Evolutionary conservation across 2,797 vertebrate species (phyloP).

Genomic region (Coranthus polyacanthus): DNA sequence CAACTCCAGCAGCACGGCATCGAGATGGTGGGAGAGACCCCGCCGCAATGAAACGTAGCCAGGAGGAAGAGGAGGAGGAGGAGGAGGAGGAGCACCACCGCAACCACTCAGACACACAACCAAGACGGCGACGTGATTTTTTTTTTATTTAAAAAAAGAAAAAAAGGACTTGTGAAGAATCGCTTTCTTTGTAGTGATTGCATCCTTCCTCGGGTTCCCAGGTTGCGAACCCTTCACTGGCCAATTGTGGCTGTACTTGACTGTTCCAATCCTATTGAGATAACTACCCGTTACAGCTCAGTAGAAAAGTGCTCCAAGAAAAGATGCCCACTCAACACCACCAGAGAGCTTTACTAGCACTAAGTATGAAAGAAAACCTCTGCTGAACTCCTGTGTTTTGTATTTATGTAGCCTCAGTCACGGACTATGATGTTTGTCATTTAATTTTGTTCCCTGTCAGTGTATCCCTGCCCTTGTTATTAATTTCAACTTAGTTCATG

Average conservation of each 20-base stretch:
- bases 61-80: constrained; percentile 10
- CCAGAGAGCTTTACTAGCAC: constrained; percentile 55
- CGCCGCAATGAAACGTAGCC: constrained; percentile 80
- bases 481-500: constrained; percentile 64
- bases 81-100: constrained; percentile 14
- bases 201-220: constrained; percentile 58
- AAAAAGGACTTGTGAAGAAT: constrained; percentile 63
- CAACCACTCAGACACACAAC: constrained; percentile 45
- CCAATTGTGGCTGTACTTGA: constrained; percentile 65
- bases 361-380: constrained; percentile 45
- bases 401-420: constrained; percentile 74
- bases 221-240: constrained; percentile 54
- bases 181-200: constrained; percentile 59
- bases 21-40: constrained; percentile 84
- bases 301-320: constrained; percentile 65
- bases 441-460: constrained; percentile 35
- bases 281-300: constrained; percentile 56
- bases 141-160: not conserved
- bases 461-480: constrained; percentile 28
- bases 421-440: constrained; percentile 64
- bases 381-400: constrained; percentile 62
- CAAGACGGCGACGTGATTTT: constrained; percentile 21
- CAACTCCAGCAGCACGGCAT: constrained; percentile 91
- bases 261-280: constrained; percentile 69
- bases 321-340: constrained; percentile 52